Base-by-base conservation (phyloP, 1,140 invertebrate genomes). In the Drosophila repletoides region DNA sequence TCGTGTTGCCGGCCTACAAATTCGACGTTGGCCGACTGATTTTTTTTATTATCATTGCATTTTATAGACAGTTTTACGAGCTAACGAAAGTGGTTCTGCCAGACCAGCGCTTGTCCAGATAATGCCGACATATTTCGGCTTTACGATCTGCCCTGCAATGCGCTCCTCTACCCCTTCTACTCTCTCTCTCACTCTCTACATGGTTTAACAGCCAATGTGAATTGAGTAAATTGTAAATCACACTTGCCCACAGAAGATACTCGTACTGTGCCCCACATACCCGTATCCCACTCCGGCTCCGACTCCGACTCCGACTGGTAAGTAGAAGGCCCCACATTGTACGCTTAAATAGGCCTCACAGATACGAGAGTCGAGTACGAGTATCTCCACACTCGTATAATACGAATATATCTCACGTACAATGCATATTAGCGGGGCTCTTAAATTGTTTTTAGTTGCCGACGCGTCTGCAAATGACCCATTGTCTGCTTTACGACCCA, bases 61-160 rank as follows among this genome's bases (percentile, higher is more conserved):
- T 86, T 84, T 84, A 84, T 84, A 76, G 80, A 86, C 80, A 87
- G 75, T 86, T 84, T 84, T 84, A 84, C 81, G 80, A 84, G 71
- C 81, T 72, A 86, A 86, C 80, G 80, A 84, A 84, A 84, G 80
- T 84, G 80, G 80, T 86, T 84, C 75, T 72, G 71, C 52, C 67
- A 58, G 38, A 63, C 36, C n/a, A 1, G 22, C 26, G 41, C 41
- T 45, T 45, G 41, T 45, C 41, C 41, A 45, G 41, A 45, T 45
- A 48, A 48, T 70, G 77, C 73, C 73, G 70, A 64, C 79, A 74
- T 74, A 83, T 83, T 79, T 72, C 51, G 70, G 56, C 74, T 77
- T 84, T 86, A 84, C 75, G 79, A 84, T 79, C 64, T 43, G n/a
- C n/a, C n/a, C n/a, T n/a, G n/a, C n/a, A n/a, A n/a, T n/a, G n/a